Evolutionary conservation across 2,888 invertebrate genomes (phyloP).

Genomic region (Cephonodes hylas): DNA sequence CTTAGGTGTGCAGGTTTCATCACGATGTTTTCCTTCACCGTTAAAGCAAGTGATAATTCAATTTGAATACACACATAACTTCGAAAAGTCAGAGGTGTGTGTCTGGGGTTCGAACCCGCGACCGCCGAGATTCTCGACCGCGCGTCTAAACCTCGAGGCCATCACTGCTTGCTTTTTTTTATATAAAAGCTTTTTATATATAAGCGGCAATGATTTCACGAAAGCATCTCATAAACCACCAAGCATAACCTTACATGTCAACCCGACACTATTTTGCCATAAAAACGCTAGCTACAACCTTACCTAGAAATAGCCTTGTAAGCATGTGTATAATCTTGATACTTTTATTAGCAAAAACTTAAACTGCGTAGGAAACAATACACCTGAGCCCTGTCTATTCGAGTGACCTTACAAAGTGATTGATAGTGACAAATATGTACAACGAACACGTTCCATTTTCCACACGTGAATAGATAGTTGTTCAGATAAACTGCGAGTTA

Average conservation of each 20-base stretch:
- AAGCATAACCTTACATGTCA: not conserved
- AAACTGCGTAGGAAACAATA: slow-evolving; percentile 27
- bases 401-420: slow-evolving; percentile 61
- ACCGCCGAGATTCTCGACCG: no score
- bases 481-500: slow-evolving; percentile 58
- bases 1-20: no score
- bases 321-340: not conserved
- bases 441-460: slow-evolving; percentile 41
- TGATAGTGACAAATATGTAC: slow-evolving; percentile 64
- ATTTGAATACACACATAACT: no score
- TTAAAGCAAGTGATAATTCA: no score
- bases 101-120: no score
- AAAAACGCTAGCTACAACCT: not conserved
- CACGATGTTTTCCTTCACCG: no score
- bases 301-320: not conserved
- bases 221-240: not conserved
- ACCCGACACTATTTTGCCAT: not conserved
- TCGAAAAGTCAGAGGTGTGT: no score
- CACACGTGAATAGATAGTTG: slow-evolving; percentile 42
- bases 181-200: no score
- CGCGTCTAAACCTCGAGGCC: no score
- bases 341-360: not conserved
- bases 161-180: no score
- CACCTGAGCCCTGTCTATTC: slow-evolving; percentile 36
- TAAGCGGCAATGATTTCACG: no score